Percentiles rank a stretch among this genome's conserved stretches.
Evolutionary conservation across 1,140 invertebrate genomes (phyloP).

Genomic region (Euura lappo): DNA sequence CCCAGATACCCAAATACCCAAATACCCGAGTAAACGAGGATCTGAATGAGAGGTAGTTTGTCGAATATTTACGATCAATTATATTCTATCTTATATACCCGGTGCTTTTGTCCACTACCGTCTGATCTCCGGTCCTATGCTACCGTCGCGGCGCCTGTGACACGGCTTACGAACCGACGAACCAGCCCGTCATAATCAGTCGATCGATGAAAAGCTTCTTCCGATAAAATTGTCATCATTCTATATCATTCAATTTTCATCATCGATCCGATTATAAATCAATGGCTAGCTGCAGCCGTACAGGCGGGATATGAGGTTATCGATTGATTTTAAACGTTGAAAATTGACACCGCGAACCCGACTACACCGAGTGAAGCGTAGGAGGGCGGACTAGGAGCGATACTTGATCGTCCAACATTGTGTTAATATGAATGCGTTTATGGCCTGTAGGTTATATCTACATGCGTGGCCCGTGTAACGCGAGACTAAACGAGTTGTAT

Average conservation of each 20-base stretch:
- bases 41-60: conserved; percentile 5
- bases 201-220: too few relatives aligned
- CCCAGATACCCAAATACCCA: not conserved
- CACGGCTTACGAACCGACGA: too few relatives aligned
- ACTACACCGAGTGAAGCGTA: not conserved
- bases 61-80: conserved; percentile 43
- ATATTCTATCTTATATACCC: conserved; percentile 11
- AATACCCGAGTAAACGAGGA: too few relatives aligned
- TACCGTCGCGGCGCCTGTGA: not conserved
- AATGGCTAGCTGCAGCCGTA: too few relatives aligned
- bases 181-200: too few relatives aligned
- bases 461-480: conserved; percentile 14
- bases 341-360: not conserved
- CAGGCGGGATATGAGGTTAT: too few relatives aligned
- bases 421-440: not conserved
- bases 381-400: too few relatives aligned
- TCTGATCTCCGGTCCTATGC: not conserved
- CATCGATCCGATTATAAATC: too few relatives aligned
- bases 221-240: too few relatives aligned
- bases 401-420: not conserved
- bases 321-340: not conserved
- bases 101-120: not conserved
- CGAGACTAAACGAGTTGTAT: not conserved
- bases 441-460: not conserved
- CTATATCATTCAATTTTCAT: too few relatives aligned